Evolutionary conservation across 2,888 invertebrate species (phyloP).

Genomic region (Pandemis corylana): DNA sequence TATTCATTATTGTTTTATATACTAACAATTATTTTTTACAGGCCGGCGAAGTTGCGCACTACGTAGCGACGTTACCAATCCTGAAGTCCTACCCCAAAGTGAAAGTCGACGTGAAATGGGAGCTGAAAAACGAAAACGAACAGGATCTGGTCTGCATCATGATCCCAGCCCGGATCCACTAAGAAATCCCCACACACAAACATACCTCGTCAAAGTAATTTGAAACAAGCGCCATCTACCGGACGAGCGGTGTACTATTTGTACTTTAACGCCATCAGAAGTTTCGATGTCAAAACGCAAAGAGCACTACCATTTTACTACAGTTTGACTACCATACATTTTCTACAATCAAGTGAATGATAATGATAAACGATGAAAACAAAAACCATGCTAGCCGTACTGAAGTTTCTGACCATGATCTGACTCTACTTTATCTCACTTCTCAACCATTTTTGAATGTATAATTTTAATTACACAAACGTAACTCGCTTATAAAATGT

Average conservation of each 20-base stretch:
- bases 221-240: constrained; percentile 3
- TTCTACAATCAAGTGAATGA: no score
- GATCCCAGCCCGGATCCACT: constrained; percentile 88
- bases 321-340: no score
- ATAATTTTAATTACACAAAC: no score
- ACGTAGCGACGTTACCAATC: constrained; percentile 84
- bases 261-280: background rate
- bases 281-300: background rate
- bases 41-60: constrained; percentile 77
- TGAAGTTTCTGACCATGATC: no score
- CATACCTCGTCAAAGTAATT: background rate
- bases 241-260: background rate
- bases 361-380: no score
- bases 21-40: constrained; percentile 49
- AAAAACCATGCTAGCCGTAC: no score
- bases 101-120: constrained; percentile 89
- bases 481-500: no score
- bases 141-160: constrained; percentile 88
- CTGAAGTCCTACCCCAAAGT: constrained; percentile 89
- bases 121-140: constrained; percentile 85
- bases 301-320: background rate
- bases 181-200: constrained; percentile 38
- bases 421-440: no score
- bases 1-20: no score
- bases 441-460: no score